Percentiles rank a stretch among this genome's conserved stretches.
These are phyloP conservation scores for Coracias cyanogaster DNA, from an alignment of 2,797 vertebrate genomes.

Conservation along the genomic window DNA sequence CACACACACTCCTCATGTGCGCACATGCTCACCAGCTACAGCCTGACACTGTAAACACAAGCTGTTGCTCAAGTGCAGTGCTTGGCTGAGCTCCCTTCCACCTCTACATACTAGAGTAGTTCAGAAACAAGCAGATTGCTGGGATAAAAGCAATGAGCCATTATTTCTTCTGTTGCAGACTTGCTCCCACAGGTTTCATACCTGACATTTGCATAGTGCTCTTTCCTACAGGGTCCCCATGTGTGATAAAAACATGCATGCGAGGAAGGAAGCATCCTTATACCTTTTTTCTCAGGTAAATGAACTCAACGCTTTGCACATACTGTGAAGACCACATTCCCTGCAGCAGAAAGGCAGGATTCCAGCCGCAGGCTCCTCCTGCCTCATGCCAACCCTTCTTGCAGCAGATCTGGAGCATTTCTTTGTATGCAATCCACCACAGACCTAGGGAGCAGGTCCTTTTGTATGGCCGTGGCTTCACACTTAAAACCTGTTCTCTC, in stretches of 20 bases:
- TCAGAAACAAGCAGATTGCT: background rate
- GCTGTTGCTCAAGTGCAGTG: slow-evolving; percentile 27
- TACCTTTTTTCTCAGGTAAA: background rate
- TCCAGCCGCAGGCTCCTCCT: background rate
- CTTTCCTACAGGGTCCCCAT: background rate
- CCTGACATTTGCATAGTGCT: background rate
- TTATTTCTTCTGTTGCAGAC: background rate
- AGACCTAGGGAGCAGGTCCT: background rate
- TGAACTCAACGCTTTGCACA: background rate
- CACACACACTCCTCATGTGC: background rate
- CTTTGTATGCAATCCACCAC: fast-evolving
- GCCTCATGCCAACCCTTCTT: background rate
- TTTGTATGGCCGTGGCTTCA: background rate
- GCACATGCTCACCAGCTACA: background rate
- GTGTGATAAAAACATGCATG: fast-evolving
- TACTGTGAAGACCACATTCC: fast-evolving
- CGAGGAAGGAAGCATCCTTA: background rate
- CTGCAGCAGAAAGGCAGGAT: background rate
- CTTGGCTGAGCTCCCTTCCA: slow-evolving; percentile 40
- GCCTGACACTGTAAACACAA: slow-evolving; percentile 45
- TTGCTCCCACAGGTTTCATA: background rate
- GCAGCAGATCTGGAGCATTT: background rate
- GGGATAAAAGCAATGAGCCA: background rate
- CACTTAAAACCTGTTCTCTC: background rate
- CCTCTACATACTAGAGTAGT: background rate